A percentile compares a stretch with the other conserved stretches of the same genome.
phyloP scores from a whole-genome alignment of 2,797 vertebrate species.

The Gymnopithys bicolor region DNA sequence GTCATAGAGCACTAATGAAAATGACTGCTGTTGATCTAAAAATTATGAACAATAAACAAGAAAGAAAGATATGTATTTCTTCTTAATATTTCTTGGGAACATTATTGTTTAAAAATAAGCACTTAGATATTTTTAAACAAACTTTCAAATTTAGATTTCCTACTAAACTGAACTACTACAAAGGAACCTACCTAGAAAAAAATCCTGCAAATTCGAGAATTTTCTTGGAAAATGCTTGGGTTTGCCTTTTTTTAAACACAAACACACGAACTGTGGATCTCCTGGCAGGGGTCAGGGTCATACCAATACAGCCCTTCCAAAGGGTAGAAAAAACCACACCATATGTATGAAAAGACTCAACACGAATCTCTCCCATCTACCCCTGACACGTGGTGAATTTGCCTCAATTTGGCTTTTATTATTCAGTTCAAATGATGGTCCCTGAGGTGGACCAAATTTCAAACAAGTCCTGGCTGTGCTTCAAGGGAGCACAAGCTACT shows the following conservation, averaged over 20 bases:
- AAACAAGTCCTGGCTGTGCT: constrained; percentile 1
- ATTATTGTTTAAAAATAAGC: not conserved
- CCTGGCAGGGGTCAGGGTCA: not conserved
- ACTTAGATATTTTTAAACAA: not conserved
- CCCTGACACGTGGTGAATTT: not conserved
- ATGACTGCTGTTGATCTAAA: not conserved
- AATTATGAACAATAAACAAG: not conserved
- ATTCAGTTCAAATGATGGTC: not conserved
- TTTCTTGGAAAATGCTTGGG: not conserved
- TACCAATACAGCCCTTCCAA: not conserved
- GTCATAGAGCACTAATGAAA: constrained; percentile 1
- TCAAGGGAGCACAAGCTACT: not conserved
- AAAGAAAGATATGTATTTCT: not conserved
- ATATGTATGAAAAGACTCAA: not conserved
- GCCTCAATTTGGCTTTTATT: constrained; percentile 16
- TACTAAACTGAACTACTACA: not conserved
- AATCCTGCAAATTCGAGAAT: not conserved
- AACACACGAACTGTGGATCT: not conserved
- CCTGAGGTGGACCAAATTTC: constrained; percentile 37
- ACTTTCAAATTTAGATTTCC: not conserved
- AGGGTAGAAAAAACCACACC: not conserved
- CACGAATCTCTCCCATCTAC: not conserved
- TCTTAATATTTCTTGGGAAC: not conserved
- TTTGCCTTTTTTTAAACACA: not conserved
- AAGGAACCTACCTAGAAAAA: not conserved